Evolutionary conservation across 2,113 vertebrate genomes (phyloP).

Genomic region (Myanophis thanlyinensis): DNA sequence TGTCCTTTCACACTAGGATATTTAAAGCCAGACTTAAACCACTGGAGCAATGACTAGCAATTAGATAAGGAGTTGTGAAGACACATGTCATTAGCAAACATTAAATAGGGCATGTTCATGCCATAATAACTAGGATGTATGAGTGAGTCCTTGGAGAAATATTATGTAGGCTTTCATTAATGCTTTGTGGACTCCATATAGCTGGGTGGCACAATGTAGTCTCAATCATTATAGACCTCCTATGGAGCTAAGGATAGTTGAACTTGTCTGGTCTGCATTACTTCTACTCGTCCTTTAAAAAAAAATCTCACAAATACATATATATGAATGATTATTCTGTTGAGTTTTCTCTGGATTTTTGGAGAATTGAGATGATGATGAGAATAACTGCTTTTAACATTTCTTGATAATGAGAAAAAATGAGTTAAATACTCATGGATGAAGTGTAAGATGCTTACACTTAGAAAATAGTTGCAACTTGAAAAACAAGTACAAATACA

Average conservation of each 20-base stretch:
- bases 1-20: not conserved
- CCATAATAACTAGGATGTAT: not conserved
- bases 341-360: not conserved
- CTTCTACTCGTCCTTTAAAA: not conserved
- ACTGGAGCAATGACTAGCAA: not conserved
- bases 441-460: not conserved
- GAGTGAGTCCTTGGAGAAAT: not conserved
- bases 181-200: not conserved
- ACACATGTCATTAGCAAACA: not conserved
- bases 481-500: not conserved
- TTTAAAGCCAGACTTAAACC: not conserved
- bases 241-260: not conserved
- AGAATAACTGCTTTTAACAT: not conserved
- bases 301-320: not conserved
- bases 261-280: not conserved
- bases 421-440: not conserved
- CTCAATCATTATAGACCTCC: not conserved
- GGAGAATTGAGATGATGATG: not conserved
- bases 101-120: not conserved
- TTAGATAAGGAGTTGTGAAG: not conserved
- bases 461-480: not conserved
- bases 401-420: not conserved
- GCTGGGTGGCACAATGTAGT: not conserved
- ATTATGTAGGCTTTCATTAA: not conserved
- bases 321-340: not conserved